Percentiles rank a stretch among this genome's conserved stretches.
Evolutionary conservation across 2,888 invertebrate genomes (phyloP).

Genomic region (Macropis europaea): DNA sequence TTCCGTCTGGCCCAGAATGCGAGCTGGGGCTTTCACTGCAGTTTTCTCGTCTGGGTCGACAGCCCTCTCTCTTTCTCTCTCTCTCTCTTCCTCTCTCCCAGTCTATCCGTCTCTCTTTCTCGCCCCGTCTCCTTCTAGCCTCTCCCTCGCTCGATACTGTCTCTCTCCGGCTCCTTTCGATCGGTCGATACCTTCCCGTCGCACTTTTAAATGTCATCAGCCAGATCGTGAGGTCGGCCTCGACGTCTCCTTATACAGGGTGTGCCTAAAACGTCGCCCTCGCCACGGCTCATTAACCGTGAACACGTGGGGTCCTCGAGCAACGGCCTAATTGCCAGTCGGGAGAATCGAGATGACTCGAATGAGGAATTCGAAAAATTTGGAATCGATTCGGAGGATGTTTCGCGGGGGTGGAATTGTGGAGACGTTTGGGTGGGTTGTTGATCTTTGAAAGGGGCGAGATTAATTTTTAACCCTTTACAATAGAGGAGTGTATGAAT

Average conservation of each 20-base stretch:
- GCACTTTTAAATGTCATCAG: slow-evolving; percentile 71
- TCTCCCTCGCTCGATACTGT: slow-evolving; percentile 12
- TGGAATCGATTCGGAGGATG: too few species aligned
- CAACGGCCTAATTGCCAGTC: too few species aligned
- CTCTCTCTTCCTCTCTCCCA: slow-evolving; percentile 41
- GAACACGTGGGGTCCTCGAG: too few species aligned
- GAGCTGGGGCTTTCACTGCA: slow-evolving; percentile 75
- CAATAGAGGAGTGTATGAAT: too few species aligned
- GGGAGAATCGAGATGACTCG: too few species aligned
- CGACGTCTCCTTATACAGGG: slow-evolving; percentile 50
- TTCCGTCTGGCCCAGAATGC: slow-evolving; percentile 77
- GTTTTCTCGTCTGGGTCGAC: slow-evolving; percentile 75
- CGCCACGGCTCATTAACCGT: slow-evolving; percentile 10
- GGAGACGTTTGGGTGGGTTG: too few species aligned
- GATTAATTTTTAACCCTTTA: too few species aligned
- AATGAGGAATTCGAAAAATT: too few species aligned
- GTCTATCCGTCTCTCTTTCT: slow-evolving; percentile 5
- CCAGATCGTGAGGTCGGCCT: slow-evolving; percentile 56
- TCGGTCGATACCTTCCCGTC: slow-evolving; percentile 66
- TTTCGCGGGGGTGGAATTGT: too few species aligned
- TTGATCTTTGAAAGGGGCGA: too few species aligned
- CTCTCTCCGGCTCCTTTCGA: slow-evolving; percentile 41
- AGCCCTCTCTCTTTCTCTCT: slow-evolving; percentile 48
- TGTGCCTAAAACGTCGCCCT: slow-evolving; percentile 33
- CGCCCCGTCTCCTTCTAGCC: slow-evolving; percentile 13